Base-by-base conservation (phyloP, 2,797 vertebrate species). In the Malacoraja senta region DNA sequence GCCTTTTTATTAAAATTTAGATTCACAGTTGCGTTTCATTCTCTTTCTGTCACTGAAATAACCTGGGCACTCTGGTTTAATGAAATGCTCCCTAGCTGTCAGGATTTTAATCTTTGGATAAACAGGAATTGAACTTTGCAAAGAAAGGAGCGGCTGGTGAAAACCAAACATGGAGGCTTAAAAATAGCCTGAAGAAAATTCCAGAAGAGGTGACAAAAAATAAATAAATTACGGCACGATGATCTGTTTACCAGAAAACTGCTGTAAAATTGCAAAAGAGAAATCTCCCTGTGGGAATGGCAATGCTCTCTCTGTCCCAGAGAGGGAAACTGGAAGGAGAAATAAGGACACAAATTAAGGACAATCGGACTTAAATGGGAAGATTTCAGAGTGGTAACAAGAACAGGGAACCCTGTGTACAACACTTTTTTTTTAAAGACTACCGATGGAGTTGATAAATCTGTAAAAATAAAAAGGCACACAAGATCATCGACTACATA, bases 51-150 rank as follows among this genome's bases (percentile, higher is more conserved):
- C n/a, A 68, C 8, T 61, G 35, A 35, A 35, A 84, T 6, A 88
- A 35, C 2, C 63, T 35, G 8, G 26, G 63, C n/a, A 17, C 84
- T 19, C 2, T 68, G n/a, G 17, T 88, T 68, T 68, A 68, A 88
- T 88, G 65, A 88, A 68, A 86, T 58, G 61, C 84, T 88, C 61
- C 7, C n/a, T 35, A 8, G 63, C 61, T 68, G 63, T 88, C n/a
- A 35, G 84, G 61, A 68, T 32, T 88, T 88, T 88, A 88, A 88
- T 88, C 84, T 88, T 65, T 65, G 84, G 19, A 88, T 68, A 88
- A 88, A 88, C 63, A 88, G 84, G 65, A 88, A 88, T 88, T 88
- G 84, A 8, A 88, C 84, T 88, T 88, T 88, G 84, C 68, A 88
- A 53, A 53, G 44, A 53, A 53, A 53, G 44, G 44, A 53, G 44